Evolutionary conservation across 2,888 invertebrate genomes (phyloP).

Genomic region (Lapara coniferarum): DNA sequence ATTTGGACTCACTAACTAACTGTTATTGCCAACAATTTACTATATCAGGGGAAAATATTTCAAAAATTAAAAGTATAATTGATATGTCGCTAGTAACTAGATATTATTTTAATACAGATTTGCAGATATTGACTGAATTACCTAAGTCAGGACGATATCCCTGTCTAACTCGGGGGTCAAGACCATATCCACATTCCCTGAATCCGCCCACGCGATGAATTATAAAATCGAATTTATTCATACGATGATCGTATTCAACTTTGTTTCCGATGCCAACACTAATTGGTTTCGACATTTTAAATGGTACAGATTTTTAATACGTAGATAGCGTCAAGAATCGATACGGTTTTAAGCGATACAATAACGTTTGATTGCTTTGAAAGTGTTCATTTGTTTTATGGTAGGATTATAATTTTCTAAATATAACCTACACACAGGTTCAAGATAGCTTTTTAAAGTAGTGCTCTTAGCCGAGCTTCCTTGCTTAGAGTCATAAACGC

Average conservation of each 20-base stretch:
- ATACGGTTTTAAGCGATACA: neutral
- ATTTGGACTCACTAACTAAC: too few species aligned
- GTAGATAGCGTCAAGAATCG: neutral
- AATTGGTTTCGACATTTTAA: constrained; percentile 11
- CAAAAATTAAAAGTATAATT: too few species aligned
- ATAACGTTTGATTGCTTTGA: constrained; percentile 1
- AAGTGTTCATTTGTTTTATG: constrained; percentile 15
- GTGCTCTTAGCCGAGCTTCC: too few species aligned
- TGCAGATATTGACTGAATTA: too few species aligned
- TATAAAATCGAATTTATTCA: constrained; percentile 23
- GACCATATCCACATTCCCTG: neutral
- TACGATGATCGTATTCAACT: constrained; percentile 17
- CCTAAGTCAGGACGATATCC: neutral
- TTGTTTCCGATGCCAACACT: constrained; percentile 5
- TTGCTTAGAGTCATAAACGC: too few species aligned
- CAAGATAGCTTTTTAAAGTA: too few species aligned
- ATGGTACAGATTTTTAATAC: constrained; percentile 3
- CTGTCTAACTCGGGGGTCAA: neutral
- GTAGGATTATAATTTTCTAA: neutral
- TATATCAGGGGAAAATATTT: too few species aligned
- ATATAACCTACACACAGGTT: neutral
- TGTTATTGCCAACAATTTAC: too few species aligned
- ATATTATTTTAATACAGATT: neutral
- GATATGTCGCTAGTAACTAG: too few species aligned
- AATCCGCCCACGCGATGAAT: neutral